Evolutionary conservation across 2,113 vertebrate genomes (phyloP).

Genomic region (Plestiodon gilberti): DNA sequence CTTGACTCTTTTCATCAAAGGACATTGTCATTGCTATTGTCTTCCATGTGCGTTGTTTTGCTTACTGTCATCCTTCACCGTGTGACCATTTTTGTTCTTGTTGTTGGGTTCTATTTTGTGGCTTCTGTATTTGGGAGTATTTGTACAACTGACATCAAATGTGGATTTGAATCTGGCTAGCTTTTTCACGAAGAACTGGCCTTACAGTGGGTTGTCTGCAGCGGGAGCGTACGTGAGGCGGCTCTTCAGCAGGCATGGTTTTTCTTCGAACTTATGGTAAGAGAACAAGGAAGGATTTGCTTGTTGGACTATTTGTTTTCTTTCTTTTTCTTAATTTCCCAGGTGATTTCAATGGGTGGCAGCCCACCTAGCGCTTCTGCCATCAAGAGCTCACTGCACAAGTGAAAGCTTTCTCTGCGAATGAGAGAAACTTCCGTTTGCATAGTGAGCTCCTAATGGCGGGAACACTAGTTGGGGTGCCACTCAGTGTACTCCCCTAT

Average conservation of each 20-base stretch:
- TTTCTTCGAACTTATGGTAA: constrained; percentile 99
- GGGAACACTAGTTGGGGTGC: no score
- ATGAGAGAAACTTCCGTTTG: no score
- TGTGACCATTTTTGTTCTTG: constrained; percentile 40
- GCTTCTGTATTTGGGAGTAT: constrained; percentile 37
- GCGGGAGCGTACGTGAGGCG: constrained; percentile 93
- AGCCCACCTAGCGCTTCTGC: no score
- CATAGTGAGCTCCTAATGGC: no score
- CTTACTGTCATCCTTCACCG: constrained; percentile 70
- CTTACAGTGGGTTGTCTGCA: constrained; percentile 98
- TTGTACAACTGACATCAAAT: constrained; percentile 35
- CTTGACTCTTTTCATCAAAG: constrained; percentile 75
- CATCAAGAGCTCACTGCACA: no score
- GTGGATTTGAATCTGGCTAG: constrained; percentile 76
- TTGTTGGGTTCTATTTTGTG: constrained; percentile 44
- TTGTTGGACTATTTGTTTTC: neutral
- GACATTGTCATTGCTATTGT: constrained; percentile 63
- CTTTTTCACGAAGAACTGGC: constrained; percentile 98
- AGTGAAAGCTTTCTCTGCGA: no score
- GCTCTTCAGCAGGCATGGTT: constrained; percentile 98
- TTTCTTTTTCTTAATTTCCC: neutral
- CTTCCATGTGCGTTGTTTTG: constrained; percentile 59
- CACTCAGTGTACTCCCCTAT: neutral
- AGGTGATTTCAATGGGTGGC: neutral
- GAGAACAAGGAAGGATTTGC: constrained; percentile 53